These are phyloP conservation scores for Halocaridina rubra DNA, from an alignment of 2,888 invertebrate species.

Conservation along the genomic window DNA sequence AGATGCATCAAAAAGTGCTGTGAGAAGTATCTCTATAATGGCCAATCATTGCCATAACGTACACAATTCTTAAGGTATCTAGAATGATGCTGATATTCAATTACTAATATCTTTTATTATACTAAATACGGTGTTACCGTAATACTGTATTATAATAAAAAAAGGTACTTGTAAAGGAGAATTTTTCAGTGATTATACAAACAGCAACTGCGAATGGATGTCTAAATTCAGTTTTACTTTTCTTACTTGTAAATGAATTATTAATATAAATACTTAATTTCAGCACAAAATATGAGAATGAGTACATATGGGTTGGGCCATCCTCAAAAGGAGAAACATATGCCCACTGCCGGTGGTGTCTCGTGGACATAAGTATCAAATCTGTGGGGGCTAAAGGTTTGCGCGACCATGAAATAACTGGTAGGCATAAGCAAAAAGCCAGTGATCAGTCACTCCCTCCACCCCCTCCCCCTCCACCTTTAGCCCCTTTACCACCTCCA, in stretches of 20 bases:
- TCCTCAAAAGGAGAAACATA: constrained; percentile 52
- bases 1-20: no score
- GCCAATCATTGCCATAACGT: no score
- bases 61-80: no score
- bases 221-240: neutral
- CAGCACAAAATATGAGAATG: constrained; percentile 53
- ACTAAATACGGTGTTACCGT: no score
- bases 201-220: no score
- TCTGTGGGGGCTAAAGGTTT: constrained; percentile 56
- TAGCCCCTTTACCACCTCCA: neutral
- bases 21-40: no score
- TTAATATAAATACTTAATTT: neutral
- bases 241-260: neutral
- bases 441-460: constrained; percentile 2
- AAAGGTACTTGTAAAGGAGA: no score
- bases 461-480: neutral
- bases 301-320: constrained; percentile 55
- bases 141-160: no score
- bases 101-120: no score
- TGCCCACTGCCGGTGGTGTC: constrained; percentile 52
- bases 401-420: constrained; percentile 59
- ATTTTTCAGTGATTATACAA: no score
- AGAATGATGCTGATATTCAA: no score
- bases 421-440: constrained; percentile 56
- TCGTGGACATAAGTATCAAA: constrained; percentile 56